These are phyloP conservation scores for Acipenser oxyrinchus DNA, from an alignment of 2,797 vertebrate species.

Conservation along the genomic window DNA sequence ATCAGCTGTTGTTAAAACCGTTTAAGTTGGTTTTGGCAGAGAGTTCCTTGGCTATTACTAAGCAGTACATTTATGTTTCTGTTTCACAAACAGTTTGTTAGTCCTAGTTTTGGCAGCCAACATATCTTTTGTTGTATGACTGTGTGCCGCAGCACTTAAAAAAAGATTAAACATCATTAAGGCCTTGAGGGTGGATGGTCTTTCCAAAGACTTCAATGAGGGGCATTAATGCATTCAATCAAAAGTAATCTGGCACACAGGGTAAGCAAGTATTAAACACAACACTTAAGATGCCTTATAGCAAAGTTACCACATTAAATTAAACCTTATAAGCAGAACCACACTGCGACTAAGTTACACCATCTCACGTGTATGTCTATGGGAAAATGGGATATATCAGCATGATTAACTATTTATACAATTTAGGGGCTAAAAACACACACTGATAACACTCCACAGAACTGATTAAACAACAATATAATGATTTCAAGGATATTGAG, in stretches of 20 bases:
- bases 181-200: not conserved
- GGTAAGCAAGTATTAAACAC: slow-evolving; percentile 1
- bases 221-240: not conserved
- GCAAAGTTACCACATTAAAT: slow-evolving; percentile 6
- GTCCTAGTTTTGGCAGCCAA: slow-evolving; percentile 43
- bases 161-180: slow-evolving; percentile 8
- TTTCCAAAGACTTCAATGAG: not conserved
- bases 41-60: slow-evolving; percentile 47
- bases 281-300: not conserved
- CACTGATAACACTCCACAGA: no score
- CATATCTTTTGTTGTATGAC: slow-evolving; percentile 28
- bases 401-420: no score
- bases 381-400: no score
- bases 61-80: slow-evolving; percentile 55
- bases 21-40: slow-evolving; percentile 55
- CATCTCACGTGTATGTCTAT: no score
- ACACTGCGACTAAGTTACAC: slow-evolving; percentile 8
- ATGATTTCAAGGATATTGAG: no score
- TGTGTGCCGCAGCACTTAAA: slow-evolving; percentile 12
- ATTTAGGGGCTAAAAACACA: no score
- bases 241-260: not conserved
- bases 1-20: slow-evolving; percentile 65
- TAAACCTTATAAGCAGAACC: slow-evolving; percentile 33
- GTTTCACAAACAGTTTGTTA: slow-evolving; percentile 46
- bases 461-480: no score